Conservation (phyloP, 1,140 invertebrate species). For the Drosophila equinoxialis region DNA sequence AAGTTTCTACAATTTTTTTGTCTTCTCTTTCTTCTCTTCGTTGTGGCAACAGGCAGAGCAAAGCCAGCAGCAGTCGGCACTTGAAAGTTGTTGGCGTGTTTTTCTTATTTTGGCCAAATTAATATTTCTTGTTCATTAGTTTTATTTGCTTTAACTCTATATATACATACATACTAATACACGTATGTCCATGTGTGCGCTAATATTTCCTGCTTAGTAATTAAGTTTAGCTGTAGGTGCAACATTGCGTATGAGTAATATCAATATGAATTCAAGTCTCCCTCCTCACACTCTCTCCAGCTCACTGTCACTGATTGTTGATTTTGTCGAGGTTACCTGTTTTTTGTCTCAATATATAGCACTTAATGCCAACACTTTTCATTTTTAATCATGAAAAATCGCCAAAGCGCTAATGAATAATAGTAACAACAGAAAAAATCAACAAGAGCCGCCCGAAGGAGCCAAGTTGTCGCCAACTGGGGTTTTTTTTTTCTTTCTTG, state of each 20-base stretch:
- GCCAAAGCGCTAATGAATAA: conserved; percentile 53
- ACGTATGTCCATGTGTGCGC: conserved; percentile 27
- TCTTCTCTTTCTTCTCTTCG: conserved; percentile 23
- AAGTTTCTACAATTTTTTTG: conserved; percentile 49
- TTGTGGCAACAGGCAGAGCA: conserved; percentile 12
- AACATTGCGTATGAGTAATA: conserved; percentile 70
- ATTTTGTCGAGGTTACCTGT: conserved; percentile 16
- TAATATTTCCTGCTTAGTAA: conserved; percentile 79
- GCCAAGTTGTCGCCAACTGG: conserved; percentile 48
- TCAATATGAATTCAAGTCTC: conserved; percentile 30
- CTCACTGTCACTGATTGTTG: background rate
- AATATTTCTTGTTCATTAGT: conserved; percentile 81
- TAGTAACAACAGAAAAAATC: conserved; percentile 26
- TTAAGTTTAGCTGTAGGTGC: conserved; percentile 68
- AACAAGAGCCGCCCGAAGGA: conserved; percentile 37
- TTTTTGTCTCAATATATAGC: conserved; percentile 11
- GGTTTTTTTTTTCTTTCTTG: too few relatives aligned
- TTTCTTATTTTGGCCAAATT: conserved; percentile 70
- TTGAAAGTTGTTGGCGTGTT: conserved; percentile 66
- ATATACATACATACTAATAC: too few relatives aligned
- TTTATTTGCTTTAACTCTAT: conserved; percentile 67
- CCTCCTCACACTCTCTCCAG: background rate
- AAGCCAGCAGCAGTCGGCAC: conserved; percentile 36
- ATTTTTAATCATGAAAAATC: conserved; percentile 68
- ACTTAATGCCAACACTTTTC: conserved; percentile 68